These are phyloP conservation scores for Heliconius ismenius DNA, from an alignment of 2,888 invertebrate genomes.

Conservation along the genomic window DNA sequence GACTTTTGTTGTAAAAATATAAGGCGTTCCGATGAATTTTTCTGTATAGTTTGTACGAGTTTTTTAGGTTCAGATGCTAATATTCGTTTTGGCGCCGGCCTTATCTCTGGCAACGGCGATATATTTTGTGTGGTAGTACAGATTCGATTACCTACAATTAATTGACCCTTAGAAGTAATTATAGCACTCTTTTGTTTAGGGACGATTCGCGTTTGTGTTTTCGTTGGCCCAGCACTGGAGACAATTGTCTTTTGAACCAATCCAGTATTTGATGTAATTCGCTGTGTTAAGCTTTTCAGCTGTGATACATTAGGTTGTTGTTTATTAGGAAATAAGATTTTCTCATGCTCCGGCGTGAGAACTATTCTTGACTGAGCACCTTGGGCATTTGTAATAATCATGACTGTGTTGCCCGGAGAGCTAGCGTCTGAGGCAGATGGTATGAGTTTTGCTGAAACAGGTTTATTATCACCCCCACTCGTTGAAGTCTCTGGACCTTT, in stretches of 20 bases:
- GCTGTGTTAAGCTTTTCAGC: constrained; percentile 67
- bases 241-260: constrained; percentile 57
- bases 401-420: constrained; percentile 79
- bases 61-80: constrained; percentile 67
- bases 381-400: constrained; percentile 84
- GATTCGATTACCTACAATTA: constrained; percentile 76
- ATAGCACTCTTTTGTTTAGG: constrained; percentile 78
- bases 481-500: constrained; percentile 60
- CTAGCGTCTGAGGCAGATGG: constrained; percentile 61
- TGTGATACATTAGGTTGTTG: constrained; percentile 69
- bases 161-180: constrained; percentile 81
- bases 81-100: constrained; percentile 65
- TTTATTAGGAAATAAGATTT: constrained; percentile 81
- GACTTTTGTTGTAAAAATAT: constrained; percentile 76
- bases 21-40: constrained; percentile 66
- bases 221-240: constrained; percentile 52
- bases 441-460: constrained; percentile 70
- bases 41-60: constrained; percentile 65
- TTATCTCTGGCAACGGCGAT: constrained; percentile 73
- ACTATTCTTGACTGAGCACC: constrained; percentile 83
- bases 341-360: constrained; percentile 83
- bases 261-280: constrained; percentile 58
- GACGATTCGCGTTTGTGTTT: constrained; percentile 66
- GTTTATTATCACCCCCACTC: constrained; percentile 59
- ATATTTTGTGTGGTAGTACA: constrained; percentile 72